phyloP scores from a whole-genome alignment of 2,888 invertebrate genomes.

The Caenorhabditis sp. region DNA sequence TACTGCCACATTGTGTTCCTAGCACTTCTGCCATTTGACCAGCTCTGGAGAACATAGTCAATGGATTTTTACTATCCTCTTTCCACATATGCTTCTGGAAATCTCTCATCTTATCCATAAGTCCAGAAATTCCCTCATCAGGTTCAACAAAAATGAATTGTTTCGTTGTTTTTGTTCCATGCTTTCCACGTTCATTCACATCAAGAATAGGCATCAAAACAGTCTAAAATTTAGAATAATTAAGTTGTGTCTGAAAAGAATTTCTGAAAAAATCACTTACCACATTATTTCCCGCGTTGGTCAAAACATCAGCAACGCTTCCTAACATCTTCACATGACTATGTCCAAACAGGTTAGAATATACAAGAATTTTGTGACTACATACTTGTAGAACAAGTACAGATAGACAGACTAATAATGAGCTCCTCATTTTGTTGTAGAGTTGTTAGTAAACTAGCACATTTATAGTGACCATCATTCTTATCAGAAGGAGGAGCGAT shows the following conservation, averaged over 20 bases:
- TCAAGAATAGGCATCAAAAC: conserved; percentile 36
- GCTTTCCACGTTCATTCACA: background rate
- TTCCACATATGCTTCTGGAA: conserved; percentile 28
- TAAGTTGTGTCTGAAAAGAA: too few relatives aligned
- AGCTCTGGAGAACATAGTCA: conserved; percentile 16
- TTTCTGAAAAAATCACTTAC: too few relatives aligned
- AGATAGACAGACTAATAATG: too few relatives aligned
- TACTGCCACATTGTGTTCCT: conserved; percentile 24
- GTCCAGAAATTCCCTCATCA: conserved; percentile 8
- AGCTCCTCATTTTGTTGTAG: too few relatives aligned
- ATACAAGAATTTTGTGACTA: conserved; percentile 42
- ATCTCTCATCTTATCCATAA: conserved; percentile 12
- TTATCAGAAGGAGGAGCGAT: too few relatives aligned
- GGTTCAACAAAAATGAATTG: conserved; percentile 20
- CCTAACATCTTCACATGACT: conserved; percentile 46
- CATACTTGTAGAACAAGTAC: background rate
- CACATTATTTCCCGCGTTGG: conserved; percentile 47
- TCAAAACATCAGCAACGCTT: conserved; percentile 35
- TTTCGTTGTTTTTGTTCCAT: conserved; percentile 24
- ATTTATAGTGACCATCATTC: too few relatives aligned
- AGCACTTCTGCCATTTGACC: conserved; percentile 25
- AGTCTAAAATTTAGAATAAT: too few relatives aligned
- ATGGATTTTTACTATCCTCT: conserved; percentile 17
- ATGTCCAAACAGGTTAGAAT: conserved; percentile 43
- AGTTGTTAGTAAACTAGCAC: too few relatives aligned